These are phyloP conservation scores for Mactromeris polynyma DNA, from an alignment of 2,888 invertebrate species.

Conservation along the genomic window DNA sequence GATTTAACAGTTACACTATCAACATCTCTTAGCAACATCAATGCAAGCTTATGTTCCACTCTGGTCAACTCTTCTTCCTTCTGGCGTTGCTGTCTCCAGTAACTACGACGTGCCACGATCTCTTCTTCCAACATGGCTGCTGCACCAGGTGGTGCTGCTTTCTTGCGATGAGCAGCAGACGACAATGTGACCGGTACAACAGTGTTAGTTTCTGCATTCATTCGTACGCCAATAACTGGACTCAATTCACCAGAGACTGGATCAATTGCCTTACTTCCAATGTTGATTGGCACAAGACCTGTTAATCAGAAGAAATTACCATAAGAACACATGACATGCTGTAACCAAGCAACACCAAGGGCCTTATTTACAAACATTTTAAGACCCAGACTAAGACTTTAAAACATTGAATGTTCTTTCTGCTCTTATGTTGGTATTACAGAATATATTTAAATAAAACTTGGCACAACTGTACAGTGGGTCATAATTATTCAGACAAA, in stretches of 20 bases:
- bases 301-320: slow-evolving; percentile 4
- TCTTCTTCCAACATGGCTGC: slow-evolving; percentile 85
- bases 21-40: slow-evolving; percentile 78
- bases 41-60: slow-evolving; percentile 79
- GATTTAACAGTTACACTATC: slow-evolving; percentile 77
- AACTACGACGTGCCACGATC: slow-evolving; percentile 81
- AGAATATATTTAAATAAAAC: too few relatives aligned
- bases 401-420: too few relatives aligned
- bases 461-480: too few relatives aligned
- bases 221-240: slow-evolving; percentile 82
- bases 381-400: too few relatives aligned
- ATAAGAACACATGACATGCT: not conserved
- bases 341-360: too few relatives aligned
- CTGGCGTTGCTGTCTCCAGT: slow-evolving; percentile 85
- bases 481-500: too few relatives aligned
- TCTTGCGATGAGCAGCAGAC: slow-evolving; percentile 81
- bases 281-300: slow-evolving; percentile 85
- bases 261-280: slow-evolving; percentile 84
- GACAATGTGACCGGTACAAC: slow-evolving; percentile 84
- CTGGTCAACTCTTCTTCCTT: slow-evolving; percentile 81
- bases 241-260: slow-evolving; percentile 84
- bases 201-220: slow-evolving; percentile 81
- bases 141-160: slow-evolving; percentile 84
- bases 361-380: too few relatives aligned
- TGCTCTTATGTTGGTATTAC: too few relatives aligned